phyloP scores from a whole-genome alignment of 1,140 invertebrate genomes.

The Hylyphantes graminicola region DNA sequence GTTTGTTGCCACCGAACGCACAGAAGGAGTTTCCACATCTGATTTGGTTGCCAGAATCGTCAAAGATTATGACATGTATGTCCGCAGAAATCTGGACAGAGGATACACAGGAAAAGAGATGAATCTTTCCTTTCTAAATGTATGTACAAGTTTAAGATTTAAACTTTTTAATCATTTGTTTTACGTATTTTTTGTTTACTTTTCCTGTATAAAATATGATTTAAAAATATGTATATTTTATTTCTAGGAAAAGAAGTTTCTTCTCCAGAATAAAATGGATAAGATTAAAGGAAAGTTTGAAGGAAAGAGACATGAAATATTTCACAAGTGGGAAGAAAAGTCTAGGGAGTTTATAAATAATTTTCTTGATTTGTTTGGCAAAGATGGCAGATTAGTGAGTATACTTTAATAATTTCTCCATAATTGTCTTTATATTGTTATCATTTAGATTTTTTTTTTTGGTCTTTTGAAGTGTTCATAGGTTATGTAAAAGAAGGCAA shows the following conservation, averaged over 20 bases:
- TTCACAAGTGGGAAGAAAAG: conserved; percentile 97
- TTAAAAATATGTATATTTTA: too few relatives aligned
- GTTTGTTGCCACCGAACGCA: conserved; percentile 97
- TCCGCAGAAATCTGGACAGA: conserved; percentile 93
- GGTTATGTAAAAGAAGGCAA: too few relatives aligned
- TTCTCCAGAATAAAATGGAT: conserved; percentile 94
- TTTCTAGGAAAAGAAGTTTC: conserved; percentile 87
- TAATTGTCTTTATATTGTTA: not conserved
- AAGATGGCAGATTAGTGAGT: conserved; percentile 82
- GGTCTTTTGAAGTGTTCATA: not conserved
- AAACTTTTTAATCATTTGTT: not conserved
- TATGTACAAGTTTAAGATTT: conserved; percentile 66
- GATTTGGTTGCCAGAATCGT: conserved; percentile 99
- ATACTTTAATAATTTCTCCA: too few relatives aligned
- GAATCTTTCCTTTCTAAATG: conserved; percentile 96
- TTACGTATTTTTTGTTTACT: too few relatives aligned
- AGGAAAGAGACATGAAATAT: conserved; percentile 87
- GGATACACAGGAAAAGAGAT: conserved; percentile 98
- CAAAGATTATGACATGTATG: conserved; percentile 98
- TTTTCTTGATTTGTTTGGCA: conserved; percentile 91
- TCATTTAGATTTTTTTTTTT: not conserved
- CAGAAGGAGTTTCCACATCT: conserved; percentile 86
- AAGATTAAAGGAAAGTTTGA: conserved; percentile 91
- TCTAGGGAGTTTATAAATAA: conserved; percentile 94
- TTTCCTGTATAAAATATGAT: not conserved